Conservation (phyloP, 2,113 vertebrate genomes). For the Petaurus breviceps region DNA sequence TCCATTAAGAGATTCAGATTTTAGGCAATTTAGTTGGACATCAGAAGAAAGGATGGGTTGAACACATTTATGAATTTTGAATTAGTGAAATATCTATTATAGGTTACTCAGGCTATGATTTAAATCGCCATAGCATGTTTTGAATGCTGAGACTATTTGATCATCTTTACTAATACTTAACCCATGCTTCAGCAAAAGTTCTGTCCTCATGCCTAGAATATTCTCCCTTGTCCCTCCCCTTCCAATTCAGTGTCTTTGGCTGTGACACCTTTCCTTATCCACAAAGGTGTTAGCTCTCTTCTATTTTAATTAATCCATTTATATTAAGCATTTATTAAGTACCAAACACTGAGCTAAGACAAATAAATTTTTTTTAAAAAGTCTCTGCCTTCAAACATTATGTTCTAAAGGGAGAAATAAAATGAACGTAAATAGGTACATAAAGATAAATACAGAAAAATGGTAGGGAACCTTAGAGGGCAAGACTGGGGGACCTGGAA, state of each 20-base stretch:
- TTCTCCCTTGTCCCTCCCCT: too few species aligned
- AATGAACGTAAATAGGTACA: not conserved
- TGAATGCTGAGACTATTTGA: not conserved
- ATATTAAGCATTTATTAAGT: not conserved
- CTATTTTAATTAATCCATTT: not conserved
- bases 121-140: not conserved
- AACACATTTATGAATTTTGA: not conserved
- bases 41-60: not conserved
- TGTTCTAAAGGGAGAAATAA: not conserved
- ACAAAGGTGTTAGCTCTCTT: not conserved
- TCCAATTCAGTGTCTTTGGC: not conserved
- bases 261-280: not conserved
- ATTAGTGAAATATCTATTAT: not conserved
- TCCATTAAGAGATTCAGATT: not conserved
- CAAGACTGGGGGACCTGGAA: not conserved
- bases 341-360: not conserved
- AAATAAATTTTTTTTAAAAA: not conserved
- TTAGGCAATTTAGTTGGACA: not conserved
- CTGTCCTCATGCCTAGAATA: too few species aligned
- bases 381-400: not conserved
- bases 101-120: not conserved
- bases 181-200: not conserved
- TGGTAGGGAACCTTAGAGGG: not conserved
- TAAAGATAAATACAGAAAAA: not conserved
- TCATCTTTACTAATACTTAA: not conserved